Conservation (phyloP, 2,888 invertebrate species). For the Leptinotarsa rubiginosa region DNA sequence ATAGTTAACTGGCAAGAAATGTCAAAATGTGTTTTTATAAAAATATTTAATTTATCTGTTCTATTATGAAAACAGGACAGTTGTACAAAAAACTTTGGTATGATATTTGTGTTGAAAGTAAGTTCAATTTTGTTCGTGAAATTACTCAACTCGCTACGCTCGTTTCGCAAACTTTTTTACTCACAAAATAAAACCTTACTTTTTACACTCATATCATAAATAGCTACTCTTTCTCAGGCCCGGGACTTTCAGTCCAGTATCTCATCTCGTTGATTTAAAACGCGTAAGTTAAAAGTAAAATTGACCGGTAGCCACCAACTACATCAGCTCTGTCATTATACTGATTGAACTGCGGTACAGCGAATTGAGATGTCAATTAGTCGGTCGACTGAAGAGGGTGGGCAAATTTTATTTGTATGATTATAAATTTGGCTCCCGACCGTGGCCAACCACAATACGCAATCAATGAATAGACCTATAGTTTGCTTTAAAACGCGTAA, state of each 20-base stretch:
- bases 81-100: too few species aligned
- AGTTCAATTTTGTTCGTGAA: too few species aligned
- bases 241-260: background rate
- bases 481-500: constrained; percentile 55
- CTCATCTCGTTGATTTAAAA: constrained; percentile 4
- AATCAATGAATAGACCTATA: constrained; percentile 51
- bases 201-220: too few species aligned
- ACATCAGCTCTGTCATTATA: constrained; percentile 26
- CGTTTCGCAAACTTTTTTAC: too few species aligned
- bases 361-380: constrained; percentile 43
- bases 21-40: too few species aligned
- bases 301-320: constrained; percentile 2
- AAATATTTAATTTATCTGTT: too few species aligned
- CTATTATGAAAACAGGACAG: too few species aligned
- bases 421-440: constrained; percentile 52
- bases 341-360: constrained; percentile 32
- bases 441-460: constrained; percentile 55
- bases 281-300: constrained; percentile 6
- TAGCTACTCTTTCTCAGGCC: too few species aligned
- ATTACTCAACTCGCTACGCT: too few species aligned
- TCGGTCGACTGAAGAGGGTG: constrained; percentile 35
- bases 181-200: too few species aligned
- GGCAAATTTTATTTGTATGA: constrained; percentile 46
- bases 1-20: too few species aligned
- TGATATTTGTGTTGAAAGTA: too few species aligned